A percentile compares a stretch with the other conserved stretches of the same genome.
phyloP scores from a whole-genome alignment of 2,888 invertebrate species.

The Linyphia triangularis region DNA sequence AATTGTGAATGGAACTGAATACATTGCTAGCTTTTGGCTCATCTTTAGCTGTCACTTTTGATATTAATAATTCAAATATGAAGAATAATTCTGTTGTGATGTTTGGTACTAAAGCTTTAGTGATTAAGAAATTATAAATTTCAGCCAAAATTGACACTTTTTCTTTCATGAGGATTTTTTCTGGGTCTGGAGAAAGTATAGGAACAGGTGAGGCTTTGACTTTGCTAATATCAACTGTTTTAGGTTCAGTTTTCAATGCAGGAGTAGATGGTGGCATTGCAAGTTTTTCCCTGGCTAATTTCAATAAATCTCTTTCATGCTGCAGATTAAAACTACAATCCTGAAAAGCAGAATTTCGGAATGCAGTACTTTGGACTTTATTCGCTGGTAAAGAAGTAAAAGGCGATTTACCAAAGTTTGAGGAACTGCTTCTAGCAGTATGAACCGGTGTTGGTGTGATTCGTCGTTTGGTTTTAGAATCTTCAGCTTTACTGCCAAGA shows the following conservation, averaged over 20 bases:
- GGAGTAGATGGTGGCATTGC: neutral
- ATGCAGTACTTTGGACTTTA: conserved; percentile 36
- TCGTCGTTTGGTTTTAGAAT: conserved; percentile 31
- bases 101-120: conserved; percentile 84
- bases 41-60: conserved; percentile 17
- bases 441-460: conserved; percentile 67
- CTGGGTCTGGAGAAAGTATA: conserved; percentile 53
- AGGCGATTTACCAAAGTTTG: conserved; percentile 29
- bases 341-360: conserved; percentile 9
- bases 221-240: neutral
- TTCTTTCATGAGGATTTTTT: conserved; percentile 81
- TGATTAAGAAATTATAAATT: conserved; percentile 84
- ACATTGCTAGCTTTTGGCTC: conserved; percentile 71
- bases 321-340: conserved; percentile 16
- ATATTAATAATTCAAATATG: conserved; percentile 84
- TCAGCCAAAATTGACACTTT: conserved; percentile 83
- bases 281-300: conserved; percentile 24
- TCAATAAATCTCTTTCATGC: conserved; percentile 60
- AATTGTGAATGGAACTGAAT: conserved; percentile 82
- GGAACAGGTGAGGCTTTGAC: neutral
- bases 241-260: neutral
- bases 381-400: conserved; percentile 3
- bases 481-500: conserved; percentile 13
- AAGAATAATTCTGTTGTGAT: conserved; percentile 86
- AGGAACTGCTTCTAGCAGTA: neutral